Evolutionary conservation across 1,140 invertebrate genomes (phyloP).

Genomic region (Sycophaga agraensis): DNA sequence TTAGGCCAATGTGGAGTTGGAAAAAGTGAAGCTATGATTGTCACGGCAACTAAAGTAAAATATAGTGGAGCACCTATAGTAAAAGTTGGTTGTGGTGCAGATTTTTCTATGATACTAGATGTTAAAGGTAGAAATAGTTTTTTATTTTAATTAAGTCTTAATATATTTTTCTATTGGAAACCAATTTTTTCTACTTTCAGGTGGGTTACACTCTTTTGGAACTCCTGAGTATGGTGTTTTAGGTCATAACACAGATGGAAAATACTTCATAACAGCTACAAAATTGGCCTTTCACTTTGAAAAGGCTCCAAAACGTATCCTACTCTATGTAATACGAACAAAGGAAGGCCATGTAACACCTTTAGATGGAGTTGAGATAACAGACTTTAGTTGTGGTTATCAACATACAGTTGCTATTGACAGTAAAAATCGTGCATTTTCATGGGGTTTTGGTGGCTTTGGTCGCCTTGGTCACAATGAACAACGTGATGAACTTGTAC

Average conservation of each 20-base stretch:
- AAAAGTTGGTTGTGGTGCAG: constrained; percentile 85
- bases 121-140: constrained; percentile 66
- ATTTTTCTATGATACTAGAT: constrained; percentile 89
- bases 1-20: constrained; percentile 88
- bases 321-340: constrained; percentile 83
- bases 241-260: constrained; percentile 90
- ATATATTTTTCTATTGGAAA: too few relatives aligned
- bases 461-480: constrained; percentile 90
- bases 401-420: constrained; percentile 91
- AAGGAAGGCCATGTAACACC: constrained; percentile 84
- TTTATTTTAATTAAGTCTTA: too few relatives aligned
- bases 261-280: constrained; percentile 87
- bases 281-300: constrained; percentile 87
- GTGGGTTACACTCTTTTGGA: constrained; percentile 84
- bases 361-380: constrained; percentile 82
- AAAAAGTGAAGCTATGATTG: constrained; percentile 68
- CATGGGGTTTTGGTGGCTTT: constrained; percentile 94
- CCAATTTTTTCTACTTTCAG: constrained; percentile 4
- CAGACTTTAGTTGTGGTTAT: constrained; percentile 85
- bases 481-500: constrained; percentile 87
- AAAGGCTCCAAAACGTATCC: constrained; percentile 79
- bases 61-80: constrained; percentile 76
- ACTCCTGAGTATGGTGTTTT: constrained; percentile 90
- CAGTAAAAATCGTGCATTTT: constrained; percentile 81
- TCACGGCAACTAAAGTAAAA: constrained; percentile 74